phyloP scores from a whole-genome alignment of 2,797 vertebrate species.

The Bradypus variegatus region DNA sequence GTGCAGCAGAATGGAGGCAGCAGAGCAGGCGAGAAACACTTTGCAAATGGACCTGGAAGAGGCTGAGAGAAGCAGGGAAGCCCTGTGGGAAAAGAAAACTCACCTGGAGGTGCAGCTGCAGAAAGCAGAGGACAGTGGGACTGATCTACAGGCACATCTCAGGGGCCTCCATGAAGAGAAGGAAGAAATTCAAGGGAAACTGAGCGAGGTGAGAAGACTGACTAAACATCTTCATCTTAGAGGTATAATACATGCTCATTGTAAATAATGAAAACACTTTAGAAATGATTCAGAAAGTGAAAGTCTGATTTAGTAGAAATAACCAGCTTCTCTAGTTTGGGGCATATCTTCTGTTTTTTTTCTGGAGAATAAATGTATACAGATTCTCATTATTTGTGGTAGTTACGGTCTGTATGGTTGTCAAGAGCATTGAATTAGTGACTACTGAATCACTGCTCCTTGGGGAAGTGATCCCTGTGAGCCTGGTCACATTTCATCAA shows the following conservation, averaged over 20 bases:
- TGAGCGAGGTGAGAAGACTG: constrained; percentile 67
- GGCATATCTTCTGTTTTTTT: not conserved
- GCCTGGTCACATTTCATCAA: too few relatives aligned
- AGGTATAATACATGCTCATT: not conserved
- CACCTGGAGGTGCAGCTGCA: constrained; percentile 76
- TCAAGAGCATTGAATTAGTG: too few relatives aligned
- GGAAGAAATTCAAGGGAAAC: constrained; percentile 63
- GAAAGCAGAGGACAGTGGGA: constrained; percentile 62
- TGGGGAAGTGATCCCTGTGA: too few relatives aligned
- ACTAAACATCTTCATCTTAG: not conserved
- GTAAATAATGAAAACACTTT: not conserved
- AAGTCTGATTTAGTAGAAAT: not conserved
- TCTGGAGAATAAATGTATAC: not conserved
- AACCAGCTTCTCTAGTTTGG: not conserved
- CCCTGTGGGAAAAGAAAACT: constrained; percentile 70
- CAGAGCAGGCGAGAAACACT: constrained; percentile 69
- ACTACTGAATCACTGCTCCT: too few relatives aligned
- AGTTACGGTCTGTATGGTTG: too few relatives aligned
- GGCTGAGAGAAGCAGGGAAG: constrained; percentile 59
- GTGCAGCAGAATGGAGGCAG: constrained; percentile 65
- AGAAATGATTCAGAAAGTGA: not conserved
- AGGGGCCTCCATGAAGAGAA: constrained; percentile 71
- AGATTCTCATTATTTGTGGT: too few relatives aligned
- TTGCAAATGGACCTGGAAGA: constrained; percentile 72
- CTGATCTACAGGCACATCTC: constrained; percentile 71